Evolutionary conservation across 2,113 vertebrate species (phyloP), one percentile per base, ranked within the genome.

Genomic region (Colius striatus): DNA sequence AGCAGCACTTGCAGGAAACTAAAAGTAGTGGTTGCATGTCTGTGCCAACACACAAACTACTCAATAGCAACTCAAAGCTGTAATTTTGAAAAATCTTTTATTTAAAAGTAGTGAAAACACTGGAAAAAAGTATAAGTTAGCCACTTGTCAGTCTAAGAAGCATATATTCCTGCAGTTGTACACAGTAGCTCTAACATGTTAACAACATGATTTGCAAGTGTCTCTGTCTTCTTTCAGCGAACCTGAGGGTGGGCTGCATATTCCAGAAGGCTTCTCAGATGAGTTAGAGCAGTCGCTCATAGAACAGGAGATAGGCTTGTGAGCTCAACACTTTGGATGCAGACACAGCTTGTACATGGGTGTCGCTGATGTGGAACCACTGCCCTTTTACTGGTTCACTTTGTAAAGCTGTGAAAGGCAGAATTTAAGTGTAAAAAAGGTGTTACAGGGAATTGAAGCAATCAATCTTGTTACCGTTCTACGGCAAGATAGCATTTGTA

Each of bases 291-390:
- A 99, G 97, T 96, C 98, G 98, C 97, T 99, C 99, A 19, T 99
- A 99, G 96, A 99, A 99, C 16, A 99, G 98, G 94, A 99, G 99
- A 98, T 99, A 99, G 45, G 99, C 99, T 97, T 99, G 99, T 9
- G 98, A 98, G 87, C 96, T 98, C 73, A 99, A 98, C 76, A 99
- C 99, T 98, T 98, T 98, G 7, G 97, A 90, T 60, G 98, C 96
- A 50, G 98, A 96, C 78, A 99, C 99, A 12, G 98, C 97, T 93
- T 99, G 98, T 51, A 99, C 98, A 0, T 98, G 98, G 32, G 98
- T 98, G 79, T 99, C 99, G 0, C 99, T 99, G 95, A 99, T 94
- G 93, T 99, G 98, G 96, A 99, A 99, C 99, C 99, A 99, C 38
- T 98, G 98, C 75, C 99, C 99, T 96, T 96, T 98, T 18, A 96